These are phyloP conservation scores for Leptobrachium ailaonicum DNA, from an alignment of 2,113 vertebrate species.

Conservation along the genomic window DNA sequence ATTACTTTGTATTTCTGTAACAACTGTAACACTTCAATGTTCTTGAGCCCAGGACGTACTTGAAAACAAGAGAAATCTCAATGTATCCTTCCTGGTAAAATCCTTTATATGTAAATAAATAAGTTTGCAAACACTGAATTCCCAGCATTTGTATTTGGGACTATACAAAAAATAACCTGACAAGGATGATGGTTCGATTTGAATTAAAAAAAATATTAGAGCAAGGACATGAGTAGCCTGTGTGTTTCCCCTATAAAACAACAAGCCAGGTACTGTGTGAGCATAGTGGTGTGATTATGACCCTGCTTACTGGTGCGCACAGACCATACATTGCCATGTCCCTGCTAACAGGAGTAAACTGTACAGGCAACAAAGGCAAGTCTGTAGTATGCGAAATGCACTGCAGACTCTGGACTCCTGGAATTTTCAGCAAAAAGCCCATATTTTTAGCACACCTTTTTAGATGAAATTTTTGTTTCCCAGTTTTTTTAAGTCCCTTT, in stretches of 20 bases:
- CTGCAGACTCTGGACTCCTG: background rate
- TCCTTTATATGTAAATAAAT: too few relatives aligned
- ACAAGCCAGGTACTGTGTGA: background rate
- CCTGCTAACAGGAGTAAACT: background rate
- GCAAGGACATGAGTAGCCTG: background rate
- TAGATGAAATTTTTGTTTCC: too few relatives aligned
- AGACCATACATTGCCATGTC: slow-evolving; percentile 4
- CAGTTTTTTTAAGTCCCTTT: too few relatives aligned
- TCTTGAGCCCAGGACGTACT: too few relatives aligned
- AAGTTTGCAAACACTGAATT: too few relatives aligned
- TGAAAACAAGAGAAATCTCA: too few relatives aligned
- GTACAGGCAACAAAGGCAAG: background rate
- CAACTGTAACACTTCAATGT: too few relatives aligned
- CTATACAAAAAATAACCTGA: background rate
- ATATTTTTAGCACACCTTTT: too few relatives aligned
- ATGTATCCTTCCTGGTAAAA: too few relatives aligned
- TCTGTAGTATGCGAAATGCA: background rate
- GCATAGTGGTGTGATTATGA: background rate
- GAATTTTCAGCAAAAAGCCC: background rate
- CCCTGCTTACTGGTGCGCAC: background rate
- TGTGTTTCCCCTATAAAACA: background rate
- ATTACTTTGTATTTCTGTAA: too few relatives aligned
- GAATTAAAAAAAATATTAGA: background rate
- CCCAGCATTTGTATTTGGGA: background rate
- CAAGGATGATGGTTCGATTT: background rate